Evolutionary conservation across 2,113 vertebrate species (phyloP).

Genomic region (Lasiurus borealis): DNA sequence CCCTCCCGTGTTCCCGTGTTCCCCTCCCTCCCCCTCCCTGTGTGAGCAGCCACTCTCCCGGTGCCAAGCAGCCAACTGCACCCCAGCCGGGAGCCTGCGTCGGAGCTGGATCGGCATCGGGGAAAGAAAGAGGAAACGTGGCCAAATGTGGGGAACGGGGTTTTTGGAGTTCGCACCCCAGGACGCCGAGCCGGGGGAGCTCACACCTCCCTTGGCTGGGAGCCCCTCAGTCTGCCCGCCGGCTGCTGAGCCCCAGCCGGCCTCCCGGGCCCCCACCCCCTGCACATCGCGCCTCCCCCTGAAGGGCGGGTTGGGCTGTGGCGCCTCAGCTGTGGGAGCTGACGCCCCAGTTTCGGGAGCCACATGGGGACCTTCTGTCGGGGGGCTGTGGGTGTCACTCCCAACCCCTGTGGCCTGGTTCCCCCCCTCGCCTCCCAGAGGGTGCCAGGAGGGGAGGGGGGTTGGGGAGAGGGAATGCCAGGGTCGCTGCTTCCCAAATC

Average conservation of each 20-base stretch:
- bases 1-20: neutral
- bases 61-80: neutral
- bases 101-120: constrained; percentile 46
- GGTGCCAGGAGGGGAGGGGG: neutral
- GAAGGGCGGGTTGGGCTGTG: neutral
- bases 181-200: constrained; percentile 67
- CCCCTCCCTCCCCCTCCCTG: neutral
- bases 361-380: constrained; percentile 37
- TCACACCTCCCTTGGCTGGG: constrained; percentile 80
- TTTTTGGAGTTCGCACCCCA: constrained; percentile 70
- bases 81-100: constrained; percentile 8
- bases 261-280: constrained; percentile 37
- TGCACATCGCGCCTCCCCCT: neutral
- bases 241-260: constrained; percentile 47
- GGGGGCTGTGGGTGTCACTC: neutral
- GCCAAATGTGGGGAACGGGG: constrained; percentile 73
- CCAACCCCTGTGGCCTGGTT: neutral
- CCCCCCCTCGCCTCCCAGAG: neutral
- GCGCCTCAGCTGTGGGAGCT: neutral
- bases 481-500: neutral
- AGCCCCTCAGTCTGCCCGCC: constrained; percentile 76
- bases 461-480: neutral
- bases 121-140: constrained; percentile 48
- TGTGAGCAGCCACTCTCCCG: neutral
- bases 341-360: constrained; percentile 6